phyloP scores from a whole-genome alignment of 2,113 vertebrate species.

The Cavia aperea region DNA sequence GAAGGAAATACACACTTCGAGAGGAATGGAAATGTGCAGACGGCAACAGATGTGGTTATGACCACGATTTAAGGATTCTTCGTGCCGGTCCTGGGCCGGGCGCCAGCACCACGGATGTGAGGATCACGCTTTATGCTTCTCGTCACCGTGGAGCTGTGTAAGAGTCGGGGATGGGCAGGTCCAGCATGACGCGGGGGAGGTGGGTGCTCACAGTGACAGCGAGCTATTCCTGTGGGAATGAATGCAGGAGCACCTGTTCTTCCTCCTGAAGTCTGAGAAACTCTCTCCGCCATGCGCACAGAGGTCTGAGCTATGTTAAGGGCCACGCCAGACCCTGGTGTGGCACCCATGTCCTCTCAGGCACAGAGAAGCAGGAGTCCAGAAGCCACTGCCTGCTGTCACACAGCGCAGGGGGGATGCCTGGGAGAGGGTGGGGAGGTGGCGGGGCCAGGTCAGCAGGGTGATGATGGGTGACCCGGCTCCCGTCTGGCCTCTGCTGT shows the following conservation, averaged over 20 bases:
- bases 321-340: accelerated
- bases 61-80: neutral
- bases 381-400: neutral
- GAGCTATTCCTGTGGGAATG: neutral
- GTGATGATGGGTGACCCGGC: accelerated
- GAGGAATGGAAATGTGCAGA: neutral
- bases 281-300: neutral
- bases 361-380: neutral
- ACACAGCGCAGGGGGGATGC: accelerated
- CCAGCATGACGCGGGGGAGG: neutral
- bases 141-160: neutral
- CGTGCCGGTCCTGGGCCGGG: neutral
- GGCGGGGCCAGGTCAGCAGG: accelerated
- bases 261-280: neutral
- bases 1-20: neutral
- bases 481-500: neutral
- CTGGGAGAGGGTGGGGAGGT: neutral
- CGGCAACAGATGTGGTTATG: neutral
- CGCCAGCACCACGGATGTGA: accelerated
- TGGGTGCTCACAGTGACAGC: neutral
- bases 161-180: neutral
- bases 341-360: accelerated
- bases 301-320: accelerated
- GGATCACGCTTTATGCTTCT: neutral
- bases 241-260: neutral